Evolutionary conservation across 2,113 vertebrate species (phyloP).

Genomic region (Nothoprocta perdicaria): DNA sequence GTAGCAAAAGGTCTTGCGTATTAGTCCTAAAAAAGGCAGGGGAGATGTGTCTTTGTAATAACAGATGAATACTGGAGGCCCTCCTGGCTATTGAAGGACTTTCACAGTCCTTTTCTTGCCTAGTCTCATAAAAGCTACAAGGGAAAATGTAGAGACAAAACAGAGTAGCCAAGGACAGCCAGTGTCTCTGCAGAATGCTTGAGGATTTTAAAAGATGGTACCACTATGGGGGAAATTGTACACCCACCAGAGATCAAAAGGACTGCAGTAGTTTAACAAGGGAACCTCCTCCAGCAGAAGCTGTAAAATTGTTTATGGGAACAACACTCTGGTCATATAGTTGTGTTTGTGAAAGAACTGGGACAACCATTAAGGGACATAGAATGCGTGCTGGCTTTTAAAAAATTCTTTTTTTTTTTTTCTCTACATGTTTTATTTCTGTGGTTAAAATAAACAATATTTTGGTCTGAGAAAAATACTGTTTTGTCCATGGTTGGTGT

Average conservation of each 20-base stretch:
- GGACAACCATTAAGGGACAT: background rate
- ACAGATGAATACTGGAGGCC: background rate
- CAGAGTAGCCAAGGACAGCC: background rate
- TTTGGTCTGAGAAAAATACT: background rate
- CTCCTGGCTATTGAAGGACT: background rate
- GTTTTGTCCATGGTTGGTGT: background rate
- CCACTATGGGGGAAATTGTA: conserved; percentile 8
- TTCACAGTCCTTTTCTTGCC: background rate
- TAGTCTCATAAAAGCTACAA: background rate
- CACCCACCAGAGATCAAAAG: conserved; percentile 22
- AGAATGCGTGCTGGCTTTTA: background rate
- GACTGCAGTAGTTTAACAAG: background rate
- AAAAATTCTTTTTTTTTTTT: conserved; percentile 9
- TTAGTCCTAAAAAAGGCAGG: background rate
- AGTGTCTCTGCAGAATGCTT: background rate
- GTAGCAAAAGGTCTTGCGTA: background rate
- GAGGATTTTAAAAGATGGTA: conserved; percentile 9
- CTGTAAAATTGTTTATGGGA: conserved; percentile 34
- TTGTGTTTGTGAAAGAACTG: conserved; percentile 16
- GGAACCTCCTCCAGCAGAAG: background rate
- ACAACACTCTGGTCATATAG: background rate
- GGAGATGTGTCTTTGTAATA: background rate
- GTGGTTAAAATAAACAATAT: conserved; percentile 26
- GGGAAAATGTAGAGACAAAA: background rate
- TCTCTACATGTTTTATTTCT: conserved; percentile 7